Conservation (phyloP, 2,797 vertebrate species). For the Gymnothorax reevesii region DNA sequence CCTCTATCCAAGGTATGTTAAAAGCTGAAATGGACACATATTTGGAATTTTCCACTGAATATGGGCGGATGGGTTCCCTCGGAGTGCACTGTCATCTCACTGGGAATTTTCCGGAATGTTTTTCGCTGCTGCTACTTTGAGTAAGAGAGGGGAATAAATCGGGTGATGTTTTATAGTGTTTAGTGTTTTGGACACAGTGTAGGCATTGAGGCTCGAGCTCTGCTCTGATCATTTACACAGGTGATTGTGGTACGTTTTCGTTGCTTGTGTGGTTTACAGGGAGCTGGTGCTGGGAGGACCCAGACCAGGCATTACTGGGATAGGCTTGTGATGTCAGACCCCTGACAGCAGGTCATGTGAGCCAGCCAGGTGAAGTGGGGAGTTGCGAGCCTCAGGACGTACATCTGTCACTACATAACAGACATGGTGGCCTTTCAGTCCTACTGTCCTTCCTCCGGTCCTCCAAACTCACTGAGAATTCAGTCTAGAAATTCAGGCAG, state of each 20-base stretch:
- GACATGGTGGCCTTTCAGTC: neutral
- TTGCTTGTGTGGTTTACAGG: constrained; percentile 30
- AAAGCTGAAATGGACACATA: constrained; percentile 46
- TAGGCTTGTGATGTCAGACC: constrained; percentile 36
- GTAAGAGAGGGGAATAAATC: constrained; percentile 36
- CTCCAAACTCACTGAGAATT: constrained; percentile 18
- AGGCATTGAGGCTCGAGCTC: constrained; percentile 32
- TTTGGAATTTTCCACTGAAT: constrained; percentile 35
- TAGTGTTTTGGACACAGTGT: constrained; percentile 35
- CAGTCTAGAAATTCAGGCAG: neutral
- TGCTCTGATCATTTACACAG: constrained; percentile 4
- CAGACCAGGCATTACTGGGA: constrained; percentile 17
- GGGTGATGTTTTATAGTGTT: constrained; percentile 40
- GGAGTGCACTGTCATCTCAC: constrained; percentile 59
- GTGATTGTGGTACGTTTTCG: constrained; percentile 32
- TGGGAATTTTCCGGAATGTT: constrained; percentile 56
- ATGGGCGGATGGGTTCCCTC: constrained; percentile 40
- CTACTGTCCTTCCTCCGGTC: constrained; percentile 22
- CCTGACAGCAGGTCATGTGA: constrained; percentile 29
- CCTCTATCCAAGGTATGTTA: constrained; percentile 17
- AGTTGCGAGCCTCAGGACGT: constrained; percentile 8
- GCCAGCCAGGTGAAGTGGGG: constrained; percentile 37
- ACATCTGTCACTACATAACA: constrained; percentile 9
- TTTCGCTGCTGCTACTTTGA: constrained; percentile 72
- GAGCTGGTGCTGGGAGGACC: neutral